These are phyloP conservation scores for Eupithecia tripunctaria DNA, from an alignment of 2,888 invertebrate species.

Conservation along the genomic window DNA sequence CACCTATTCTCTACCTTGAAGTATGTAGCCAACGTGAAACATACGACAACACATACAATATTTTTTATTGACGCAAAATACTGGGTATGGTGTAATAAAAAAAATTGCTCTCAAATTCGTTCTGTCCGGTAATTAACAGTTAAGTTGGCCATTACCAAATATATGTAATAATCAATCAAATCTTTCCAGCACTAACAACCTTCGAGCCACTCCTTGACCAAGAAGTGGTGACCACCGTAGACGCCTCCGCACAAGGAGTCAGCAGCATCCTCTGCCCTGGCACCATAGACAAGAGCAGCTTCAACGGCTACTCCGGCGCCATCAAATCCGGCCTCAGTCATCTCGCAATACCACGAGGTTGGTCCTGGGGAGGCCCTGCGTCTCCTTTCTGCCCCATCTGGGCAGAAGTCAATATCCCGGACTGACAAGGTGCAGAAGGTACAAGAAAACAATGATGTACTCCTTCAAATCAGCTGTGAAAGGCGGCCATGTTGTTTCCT, in stretches of 20 bases:
- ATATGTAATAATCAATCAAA: neutral
- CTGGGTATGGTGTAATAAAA: no score
- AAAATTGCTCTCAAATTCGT: neutral
- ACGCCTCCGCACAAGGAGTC: conserved; percentile 60
- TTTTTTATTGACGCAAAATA: no score
- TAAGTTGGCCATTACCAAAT: no score
- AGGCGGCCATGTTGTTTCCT: conserved; percentile 1
- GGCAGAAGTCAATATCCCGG: conserved; percentile 86
- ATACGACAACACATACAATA: neutral
- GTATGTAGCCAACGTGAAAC: neutral
- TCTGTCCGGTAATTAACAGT: neutral
- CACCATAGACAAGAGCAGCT: conserved; percentile 57
- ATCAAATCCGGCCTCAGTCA: conserved; percentile 89
- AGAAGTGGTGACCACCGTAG: conserved; percentile 66
- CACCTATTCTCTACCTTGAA: neutral
- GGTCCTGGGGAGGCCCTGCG: conserved; percentile 92
- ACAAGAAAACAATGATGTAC: neutral
- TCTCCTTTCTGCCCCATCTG: conserved; percentile 91
- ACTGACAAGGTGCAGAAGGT: conserved; percentile 60
- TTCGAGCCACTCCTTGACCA: conserved; percentile 69
- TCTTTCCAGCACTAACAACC: conserved; percentile 65
- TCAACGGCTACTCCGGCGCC: conserved; percentile 85
- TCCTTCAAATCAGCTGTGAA: neutral
- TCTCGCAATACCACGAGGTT: conserved; percentile 92
- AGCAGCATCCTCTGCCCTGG: conserved; percentile 67